Percentiles rank a stretch among this genome's conserved stretches.
These are phyloP conservation scores for Diplolepis rosae DNA, from an alignment of 2,888 invertebrate species.

Conservation along the genomic window DNA sequence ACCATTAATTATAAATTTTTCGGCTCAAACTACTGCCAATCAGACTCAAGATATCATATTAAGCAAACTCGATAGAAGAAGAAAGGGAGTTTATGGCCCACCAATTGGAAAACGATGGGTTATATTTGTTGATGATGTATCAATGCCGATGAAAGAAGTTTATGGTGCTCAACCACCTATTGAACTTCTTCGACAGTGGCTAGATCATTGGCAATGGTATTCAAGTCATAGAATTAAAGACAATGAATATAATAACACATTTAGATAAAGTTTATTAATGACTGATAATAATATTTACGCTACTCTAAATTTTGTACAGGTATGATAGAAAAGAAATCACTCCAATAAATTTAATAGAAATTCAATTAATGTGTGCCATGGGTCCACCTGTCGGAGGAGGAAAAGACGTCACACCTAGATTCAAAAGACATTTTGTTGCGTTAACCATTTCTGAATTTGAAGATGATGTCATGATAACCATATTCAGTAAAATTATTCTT, in stretches of 20 bases:
- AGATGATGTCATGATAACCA: slow-evolving; percentile 87
- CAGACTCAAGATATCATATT: slow-evolving; percentile 96
- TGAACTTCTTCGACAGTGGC: slow-evolving; percentile 91
- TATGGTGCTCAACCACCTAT: slow-evolving; percentile 97
- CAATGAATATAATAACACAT: neutral
- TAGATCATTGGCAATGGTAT: slow-evolving; percentile 91
- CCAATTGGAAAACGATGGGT: slow-evolving; percentile 92
- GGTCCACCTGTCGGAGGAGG: slow-evolving; percentile 86
- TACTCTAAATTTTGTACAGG: too few relatives aligned
- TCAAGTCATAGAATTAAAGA: neutral
- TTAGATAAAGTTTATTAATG: neutral
- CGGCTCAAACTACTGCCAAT: slow-evolving; percentile 94
- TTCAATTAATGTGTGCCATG: slow-evolving; percentile 87
- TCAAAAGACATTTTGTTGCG: slow-evolving; percentile 90
- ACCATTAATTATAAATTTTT: slow-evolving; percentile 92
- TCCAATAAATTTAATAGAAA: slow-evolving; percentile 87
- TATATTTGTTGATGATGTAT: slow-evolving; percentile 96
- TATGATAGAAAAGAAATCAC: slow-evolving; percentile 88
- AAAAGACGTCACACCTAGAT: slow-evolving; percentile 88
- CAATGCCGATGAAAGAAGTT: slow-evolving; percentile 92
- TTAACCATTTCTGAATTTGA: slow-evolving; percentile 92
- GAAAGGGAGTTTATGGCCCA: slow-evolving; percentile 95
- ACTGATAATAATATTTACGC: neutral
- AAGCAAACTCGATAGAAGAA: slow-evolving; percentile 92
- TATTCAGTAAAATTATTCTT: slow-evolving; percentile 91